Conservation (phyloP, 1,140 invertebrate species). For the Macrobrachium rosenbergii region DNA sequence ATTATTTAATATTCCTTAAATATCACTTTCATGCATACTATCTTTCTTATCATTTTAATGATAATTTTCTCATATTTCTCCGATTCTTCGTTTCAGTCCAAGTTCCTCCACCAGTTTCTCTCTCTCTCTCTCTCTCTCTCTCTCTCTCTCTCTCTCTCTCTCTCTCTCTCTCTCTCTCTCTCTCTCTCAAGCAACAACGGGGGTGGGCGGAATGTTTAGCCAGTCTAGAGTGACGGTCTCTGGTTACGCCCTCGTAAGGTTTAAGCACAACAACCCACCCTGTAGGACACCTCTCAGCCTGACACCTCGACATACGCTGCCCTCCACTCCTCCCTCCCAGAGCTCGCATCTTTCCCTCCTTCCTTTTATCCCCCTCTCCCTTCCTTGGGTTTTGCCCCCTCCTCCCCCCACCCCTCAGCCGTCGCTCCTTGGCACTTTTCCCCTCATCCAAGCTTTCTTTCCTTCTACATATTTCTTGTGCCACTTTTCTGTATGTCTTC, state of each 20-base stretch:
- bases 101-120: background rate
- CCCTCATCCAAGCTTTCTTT: background rate
- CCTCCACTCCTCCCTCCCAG: conserved; percentile 4
- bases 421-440: background rate
- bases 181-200: background rate
- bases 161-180: conserved; percentile 33
- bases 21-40: too few relatives aligned
- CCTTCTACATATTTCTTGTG: background rate
- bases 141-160: conserved; percentile 4
- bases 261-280: conserved; percentile 54
- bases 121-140: conserved; percentile 4
- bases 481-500: background rate
- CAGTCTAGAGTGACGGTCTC: conserved; percentile 41
- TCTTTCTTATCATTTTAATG: too few relatives aligned
- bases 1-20: too few relatives aligned
- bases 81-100: too few relatives aligned
- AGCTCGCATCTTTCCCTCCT: background rate
- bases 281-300: conserved; percentile 30
- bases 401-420: background rate
- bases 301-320: too few relatives aligned
- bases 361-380: background rate
- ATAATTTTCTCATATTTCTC: too few relatives aligned
- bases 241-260: conserved; percentile 45
- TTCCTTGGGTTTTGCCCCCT: background rate
- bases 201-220: conserved; percentile 47